These are phyloP conservation scores for Clepsis dumicolana DNA, from an alignment of 2,888 invertebrate species.

Conservation along the genomic window DNA sequence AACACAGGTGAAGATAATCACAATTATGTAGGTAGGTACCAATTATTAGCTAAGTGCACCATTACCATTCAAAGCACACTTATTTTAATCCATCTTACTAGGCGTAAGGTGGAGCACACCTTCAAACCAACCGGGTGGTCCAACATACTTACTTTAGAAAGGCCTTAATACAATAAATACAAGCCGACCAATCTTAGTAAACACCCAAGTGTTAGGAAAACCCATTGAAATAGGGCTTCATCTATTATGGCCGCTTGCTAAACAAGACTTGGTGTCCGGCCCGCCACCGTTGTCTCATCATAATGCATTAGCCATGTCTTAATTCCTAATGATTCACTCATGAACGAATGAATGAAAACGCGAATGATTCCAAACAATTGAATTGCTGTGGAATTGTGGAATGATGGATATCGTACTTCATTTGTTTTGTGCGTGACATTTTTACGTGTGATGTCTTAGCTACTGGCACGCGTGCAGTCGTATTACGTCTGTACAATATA, in stretches of 20 bases:
- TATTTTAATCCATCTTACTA: constrained; percentile 26
- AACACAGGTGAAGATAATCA: too few relatives aligned
- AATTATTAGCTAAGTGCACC: background rate
- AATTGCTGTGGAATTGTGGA: constrained; percentile 35
- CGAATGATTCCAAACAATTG: constrained; percentile 40
- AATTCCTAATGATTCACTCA: constrained; percentile 58
- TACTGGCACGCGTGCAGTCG: background rate
- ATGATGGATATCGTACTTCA: constrained; percentile 35
- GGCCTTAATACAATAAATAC: constrained; percentile 60
- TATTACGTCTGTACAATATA: background rate
- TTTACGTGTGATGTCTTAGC: background rate
- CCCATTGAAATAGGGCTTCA: constrained; percentile 7
- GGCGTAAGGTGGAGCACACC: constrained; percentile 52
- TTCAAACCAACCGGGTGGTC: constrained; percentile 60
- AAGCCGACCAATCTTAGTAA: constrained; percentile 35
- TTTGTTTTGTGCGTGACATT: constrained; percentile 12
- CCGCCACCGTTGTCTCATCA: constrained; percentile 61
- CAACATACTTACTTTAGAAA: constrained; percentile 61
- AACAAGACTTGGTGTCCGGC: constrained; percentile 69
- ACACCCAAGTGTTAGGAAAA: constrained; percentile 8
- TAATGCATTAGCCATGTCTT: constrained; percentile 68
- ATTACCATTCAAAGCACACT: background rate
- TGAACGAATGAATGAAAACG: constrained; percentile 53
- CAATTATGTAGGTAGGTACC: too few relatives aligned
- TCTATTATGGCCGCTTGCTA: constrained; percentile 28